phyloP scores from a whole-genome alignment of 2,797 vertebrate genomes.

The Bovichtus variegatus region DNA sequence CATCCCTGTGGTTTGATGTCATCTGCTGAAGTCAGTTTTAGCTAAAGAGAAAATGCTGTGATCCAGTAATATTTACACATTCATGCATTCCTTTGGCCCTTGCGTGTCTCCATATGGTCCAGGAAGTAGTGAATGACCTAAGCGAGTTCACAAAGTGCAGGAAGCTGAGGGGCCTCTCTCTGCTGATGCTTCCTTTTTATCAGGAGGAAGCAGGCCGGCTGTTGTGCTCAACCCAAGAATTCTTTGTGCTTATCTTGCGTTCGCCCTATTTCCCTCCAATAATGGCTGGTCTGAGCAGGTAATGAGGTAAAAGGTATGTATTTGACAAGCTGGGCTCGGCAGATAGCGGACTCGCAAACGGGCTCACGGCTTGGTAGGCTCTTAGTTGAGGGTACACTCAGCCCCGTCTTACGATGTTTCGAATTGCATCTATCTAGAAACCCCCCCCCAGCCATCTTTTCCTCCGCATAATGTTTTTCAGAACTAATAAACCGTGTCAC shows the following conservation, averaged over 20 bases:
- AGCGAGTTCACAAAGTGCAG: constrained; percentile 68
- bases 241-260: constrained; percentile 81
- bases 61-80: constrained; percentile 35
- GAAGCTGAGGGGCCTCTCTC: constrained; percentile 68
- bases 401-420: constrained; percentile 55
- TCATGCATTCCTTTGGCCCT: constrained; percentile 29
- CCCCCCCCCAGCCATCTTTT: constrained; percentile 51
- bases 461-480: constrained; percentile 60
- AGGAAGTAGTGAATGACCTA: constrained; percentile 71
- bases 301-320: constrained; percentile 81
- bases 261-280: constrained; percentile 77
- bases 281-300: constrained; percentile 73
- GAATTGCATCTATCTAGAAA: constrained; percentile 59
- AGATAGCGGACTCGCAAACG: constrained; percentile 72
- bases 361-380: constrained; percentile 43
- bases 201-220: constrained; percentile 83
- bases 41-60: constrained; percentile 6
- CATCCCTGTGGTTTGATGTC: constrained; percentile 17
- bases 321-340: constrained; percentile 76
- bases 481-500: constrained; percentile 72
- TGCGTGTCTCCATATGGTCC: constrained; percentile 45
- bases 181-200: constrained; percentile 79
- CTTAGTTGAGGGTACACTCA: constrained; percentile 61
- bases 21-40: constrained; percentile 11
- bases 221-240: constrained; percentile 76